phyloP scores from a whole-genome alignment of 1,140 invertebrate genomes.

The Drosophila oshimai region DNA sequence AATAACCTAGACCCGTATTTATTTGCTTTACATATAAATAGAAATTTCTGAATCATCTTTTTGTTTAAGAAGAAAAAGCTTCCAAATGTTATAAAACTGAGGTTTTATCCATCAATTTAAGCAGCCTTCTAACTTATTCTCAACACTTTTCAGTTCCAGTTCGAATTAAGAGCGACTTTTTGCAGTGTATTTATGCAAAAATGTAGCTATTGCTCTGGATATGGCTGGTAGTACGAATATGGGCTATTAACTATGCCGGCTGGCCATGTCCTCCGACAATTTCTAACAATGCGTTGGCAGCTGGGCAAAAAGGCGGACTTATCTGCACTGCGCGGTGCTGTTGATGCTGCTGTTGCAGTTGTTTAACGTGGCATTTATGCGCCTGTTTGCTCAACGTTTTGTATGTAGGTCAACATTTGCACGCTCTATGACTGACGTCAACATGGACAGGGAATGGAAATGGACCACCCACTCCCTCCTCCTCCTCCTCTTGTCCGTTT shows the following conservation, averaged over 20 bases:
- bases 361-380: slow-evolving; percentile 74
- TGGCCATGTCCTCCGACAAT: slow-evolving; percentile 52
- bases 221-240: slow-evolving; percentile 23
- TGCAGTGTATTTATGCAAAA: slow-evolving; percentile 21
- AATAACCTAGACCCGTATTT: too few relatives aligned
- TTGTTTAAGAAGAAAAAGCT: too few relatives aligned
- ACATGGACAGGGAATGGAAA: slow-evolving; percentile 60
- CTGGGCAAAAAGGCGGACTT: slow-evolving; percentile 60
- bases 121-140: neutral
- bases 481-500: slow-evolving; percentile 51
- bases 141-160: neutral
- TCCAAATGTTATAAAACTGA: too few relatives aligned
- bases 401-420: slow-evolving; percentile 79
- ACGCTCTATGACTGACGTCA: slow-evolving; percentile 76
- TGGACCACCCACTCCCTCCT: slow-evolving; percentile 1
- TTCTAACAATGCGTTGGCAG: slow-evolving; percentile 77
- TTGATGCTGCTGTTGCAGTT: slow-evolving; percentile 41
- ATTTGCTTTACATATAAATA: too few relatives aligned
- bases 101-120: too few relatives aligned
- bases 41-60: too few relatives aligned
- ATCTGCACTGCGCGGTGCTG: slow-evolving; percentile 47
- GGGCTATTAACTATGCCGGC: slow-evolving; percentile 44
- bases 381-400: slow-evolving; percentile 76
- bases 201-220: slow-evolving; percentile 14
- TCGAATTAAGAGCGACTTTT: neutral